Evolutionary conservation across 1,140 invertebrate genomes (phyloP), one percentile per base, ranked within the genome.

Genomic region (Chrysomallon squamiferum): DNA sequence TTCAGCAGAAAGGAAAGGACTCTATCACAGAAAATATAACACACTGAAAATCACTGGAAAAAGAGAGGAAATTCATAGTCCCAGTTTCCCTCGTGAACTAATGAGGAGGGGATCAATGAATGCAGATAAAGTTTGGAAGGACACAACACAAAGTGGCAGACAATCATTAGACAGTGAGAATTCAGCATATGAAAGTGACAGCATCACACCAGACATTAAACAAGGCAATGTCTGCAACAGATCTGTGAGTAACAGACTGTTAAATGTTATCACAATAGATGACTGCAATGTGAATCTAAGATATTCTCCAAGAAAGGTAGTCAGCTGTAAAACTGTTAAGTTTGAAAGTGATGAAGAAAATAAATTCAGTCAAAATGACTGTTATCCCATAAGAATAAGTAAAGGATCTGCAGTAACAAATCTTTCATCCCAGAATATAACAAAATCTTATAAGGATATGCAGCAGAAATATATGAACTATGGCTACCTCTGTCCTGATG

Each of bases 191-290:
- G 22, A 58, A 66, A 56, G 29, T 57, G 6, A 47, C 18, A 11
- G 47, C 62, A 54, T 30, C 58, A 33, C 56, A 27, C 32, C 30
- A 54, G 33, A 60, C 57, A 38, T 63, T 65, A 30, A 49, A 58
- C 57, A 35, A n/a, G 43, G 60, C 3, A 32, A n/a, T 22, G 29
- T 71, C 9, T 35, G 56, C 15, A 50, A 60, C 43, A 43, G 67
- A 0, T 74, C 69, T 18, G 43, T 33, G 6, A 78, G 76, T 27
- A 80, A 80, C 59, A 62, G 50, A 52, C 69, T 80, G 27, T 66
- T 80, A 6, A 77, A 78, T 65, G 71, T 80, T 0, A 69, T 78
- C 5, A 72, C 78, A 32, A 75, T 80, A 9, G 78, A 80, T 60
- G 78, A 80, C 58, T 76, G 73, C 45, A 75, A 72, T 56, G 60